Evolutionary conservation across 2,888 invertebrate species (phyloP).

Genomic region (Apodemia mormo): DNA sequence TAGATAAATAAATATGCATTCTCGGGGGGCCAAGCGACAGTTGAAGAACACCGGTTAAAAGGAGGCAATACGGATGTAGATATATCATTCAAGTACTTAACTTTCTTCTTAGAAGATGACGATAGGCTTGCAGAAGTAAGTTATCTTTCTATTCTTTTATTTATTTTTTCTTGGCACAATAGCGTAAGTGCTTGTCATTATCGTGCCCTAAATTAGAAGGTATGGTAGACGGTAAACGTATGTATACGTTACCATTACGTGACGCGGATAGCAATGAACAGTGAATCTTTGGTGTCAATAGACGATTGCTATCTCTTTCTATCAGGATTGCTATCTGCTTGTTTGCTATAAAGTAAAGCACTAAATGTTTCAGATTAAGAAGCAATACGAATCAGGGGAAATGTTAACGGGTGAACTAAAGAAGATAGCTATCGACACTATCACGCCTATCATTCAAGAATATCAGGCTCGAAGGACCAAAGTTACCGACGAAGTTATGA

Average conservation of each 20-base stretch:
- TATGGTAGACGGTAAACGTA: too few relatives aligned
- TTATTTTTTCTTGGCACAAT: too few relatives aligned
- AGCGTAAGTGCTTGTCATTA: too few relatives aligned
- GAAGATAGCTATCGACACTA: slow-evolving; percentile 89
- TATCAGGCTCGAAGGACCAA: slow-evolving; percentile 91
- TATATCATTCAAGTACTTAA: slow-evolving; percentile 96
- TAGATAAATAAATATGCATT: slow-evolving; percentile 98
- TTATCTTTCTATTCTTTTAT: slow-evolving; percentile 2
- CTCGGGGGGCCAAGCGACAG: slow-evolving; percentile 96
- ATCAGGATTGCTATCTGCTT: too few relatives aligned
- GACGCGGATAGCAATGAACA: too few relatives aligned
- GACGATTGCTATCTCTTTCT: too few relatives aligned
- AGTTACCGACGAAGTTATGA: slow-evolving; percentile 92
- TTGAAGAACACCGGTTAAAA: slow-evolving; percentile 93
- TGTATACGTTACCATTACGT: too few relatives aligned
- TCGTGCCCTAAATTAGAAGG: too few relatives aligned
- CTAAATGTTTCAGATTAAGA: slow-evolving; percentile 61
- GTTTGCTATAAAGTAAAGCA: too few relatives aligned
- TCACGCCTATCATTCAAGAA: slow-evolving; percentile 86
- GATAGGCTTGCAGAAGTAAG: slow-evolving; percentile 87
- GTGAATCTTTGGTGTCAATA: too few relatives aligned
- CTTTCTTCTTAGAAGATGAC: slow-evolving; percentile 97
- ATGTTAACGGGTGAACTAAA: slow-evolving; percentile 97
- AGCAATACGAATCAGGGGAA: slow-evolving; percentile 92
- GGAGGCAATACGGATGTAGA: slow-evolving; percentile 99